Evolutionary conservation across 2,888 invertebrate genomes (phyloP), one percentile per base, ranked within the genome.

Genomic region (Cephus pygmeus): DNA sequence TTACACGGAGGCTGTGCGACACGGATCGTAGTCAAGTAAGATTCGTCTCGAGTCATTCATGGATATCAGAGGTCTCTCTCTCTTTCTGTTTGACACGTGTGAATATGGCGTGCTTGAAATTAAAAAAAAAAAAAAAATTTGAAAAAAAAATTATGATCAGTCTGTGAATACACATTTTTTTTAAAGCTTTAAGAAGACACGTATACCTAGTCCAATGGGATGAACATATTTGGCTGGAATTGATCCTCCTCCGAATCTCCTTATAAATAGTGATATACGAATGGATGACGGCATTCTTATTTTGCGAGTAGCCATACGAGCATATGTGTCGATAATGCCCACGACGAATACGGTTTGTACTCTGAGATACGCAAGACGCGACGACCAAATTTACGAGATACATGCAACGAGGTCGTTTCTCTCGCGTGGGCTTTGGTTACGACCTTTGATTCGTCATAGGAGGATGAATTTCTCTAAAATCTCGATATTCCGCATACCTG

Each of bases 241-340:
- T 56, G 15, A 9, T 56, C 56, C 56, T 56, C 56, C 56, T 23
- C 9, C 56, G 56, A 56, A 56, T 23, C 23, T 56, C 56, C 56
- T 56, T 56, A 56, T 56, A 56, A 56, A 56, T 23, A 23, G 56
- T 56, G 56, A 56, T 23, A 56, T 23, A 71, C 15, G 31, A 33
- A 71, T 12, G 31, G 71, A 71, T 71, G 71, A 71, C 71, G 71
- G 1, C 71, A 71, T 71, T 31, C 34, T 71, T 71, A 33, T 71
- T 71, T 71, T 56, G 23, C 56, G 23, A 56, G 56, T 56, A 9
- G 56, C 23, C 56, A 56, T 9, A 23, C 23, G 56, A 56, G 56
- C 71, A 71, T 33, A 4, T 34, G 33, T 71, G 71, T 33, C 31
- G 71, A 71, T 71, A 71, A 71, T 71, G 71, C 33, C 71, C 71